A percentile compares a stretch with the other conserved stretches of the same genome.
Conservation (phyloP, 2,113 vertebrate species). For the Glaucomys volans region DNA sequence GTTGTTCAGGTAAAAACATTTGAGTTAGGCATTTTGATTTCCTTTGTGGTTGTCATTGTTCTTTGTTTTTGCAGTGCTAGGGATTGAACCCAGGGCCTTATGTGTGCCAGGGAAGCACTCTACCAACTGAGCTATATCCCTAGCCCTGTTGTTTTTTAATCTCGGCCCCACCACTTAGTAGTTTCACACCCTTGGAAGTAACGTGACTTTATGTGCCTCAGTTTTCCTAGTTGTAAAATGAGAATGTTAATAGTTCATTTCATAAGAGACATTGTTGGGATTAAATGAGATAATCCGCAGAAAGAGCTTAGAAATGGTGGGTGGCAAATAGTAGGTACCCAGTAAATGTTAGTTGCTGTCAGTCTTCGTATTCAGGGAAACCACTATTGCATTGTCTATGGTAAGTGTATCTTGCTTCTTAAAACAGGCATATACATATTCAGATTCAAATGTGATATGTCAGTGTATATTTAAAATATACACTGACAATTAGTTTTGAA, state of each 20-base stretch:
- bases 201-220: background rate
- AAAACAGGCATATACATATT: background rate
- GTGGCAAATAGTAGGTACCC: background rate
- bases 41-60: too few species aligned
- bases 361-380: background rate
- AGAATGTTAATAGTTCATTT: background rate
- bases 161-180: background rate
- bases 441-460: background rate
- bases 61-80: too few species aligned
- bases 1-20: background rate
- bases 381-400: background rate
- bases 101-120: too few species aligned
- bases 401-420: constrained; percentile 49
- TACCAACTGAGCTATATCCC: too few species aligned
- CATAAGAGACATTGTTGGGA: background rate
- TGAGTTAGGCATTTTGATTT: background rate
- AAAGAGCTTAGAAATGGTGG: background rate
- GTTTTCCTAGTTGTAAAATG: background rate
- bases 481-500: constrained; percentile 45
- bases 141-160: background rate
- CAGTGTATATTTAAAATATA: background rate
- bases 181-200: background rate
- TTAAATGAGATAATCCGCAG: constrained; percentile 34
- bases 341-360: constrained; percentile 20
- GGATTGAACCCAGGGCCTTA: too few species aligned